Base-by-base conservation (phyloP, 2,113 vertebrate species). In the Felis catus region DNA sequence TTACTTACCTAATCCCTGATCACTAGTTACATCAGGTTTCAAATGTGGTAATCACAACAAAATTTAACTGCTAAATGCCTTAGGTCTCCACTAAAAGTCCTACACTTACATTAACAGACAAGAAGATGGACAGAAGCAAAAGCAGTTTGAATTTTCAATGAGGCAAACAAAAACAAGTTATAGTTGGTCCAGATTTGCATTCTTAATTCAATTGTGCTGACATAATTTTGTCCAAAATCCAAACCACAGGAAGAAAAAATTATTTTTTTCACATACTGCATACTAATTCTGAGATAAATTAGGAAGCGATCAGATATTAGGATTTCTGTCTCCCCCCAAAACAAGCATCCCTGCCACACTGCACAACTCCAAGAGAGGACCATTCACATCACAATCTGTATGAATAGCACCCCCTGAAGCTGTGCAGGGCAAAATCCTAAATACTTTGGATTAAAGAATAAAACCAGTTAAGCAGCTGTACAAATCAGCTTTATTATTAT, bases 1-100 rank as follows among this genome's bases (percentile, higher is more conserved):
- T 8, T 83, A 53, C n/a, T 51, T 78, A 84, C 0, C 21, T 33
- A 79, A 29, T 61, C 61, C 63, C 87, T 94, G 41, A 71, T 80
- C 55, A 65, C 79, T 55, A 71, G 39, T 74, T 86, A 95, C 55
- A 90, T 90, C 33, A 36, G 33, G 53, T 80, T 93, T 83, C 63
- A 94, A 96, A 95, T 63, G n/a, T 29, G 48, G 45, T 68, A 89
- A 91, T 89, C 87, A 93, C 82, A 96, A 88, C 27, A 95, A 93
- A 96, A 94, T 68, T 23, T 21, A 86, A 73, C 16, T 36, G 53
- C 66, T 58, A 74, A 94, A 86, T 74, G 33, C 79, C 80, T 66
- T 39, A 86, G 41, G 51, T 94, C 29, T 31, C 45, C 55, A 89
- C 41, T 51, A 86, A 83, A 4, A 80, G 12, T 13, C 41, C 76